Evolutionary conservation across 2,888 invertebrate genomes (phyloP), one percentile per base, ranked within the genome.

Genomic region (Petrolisthes cinctipes): DNA sequence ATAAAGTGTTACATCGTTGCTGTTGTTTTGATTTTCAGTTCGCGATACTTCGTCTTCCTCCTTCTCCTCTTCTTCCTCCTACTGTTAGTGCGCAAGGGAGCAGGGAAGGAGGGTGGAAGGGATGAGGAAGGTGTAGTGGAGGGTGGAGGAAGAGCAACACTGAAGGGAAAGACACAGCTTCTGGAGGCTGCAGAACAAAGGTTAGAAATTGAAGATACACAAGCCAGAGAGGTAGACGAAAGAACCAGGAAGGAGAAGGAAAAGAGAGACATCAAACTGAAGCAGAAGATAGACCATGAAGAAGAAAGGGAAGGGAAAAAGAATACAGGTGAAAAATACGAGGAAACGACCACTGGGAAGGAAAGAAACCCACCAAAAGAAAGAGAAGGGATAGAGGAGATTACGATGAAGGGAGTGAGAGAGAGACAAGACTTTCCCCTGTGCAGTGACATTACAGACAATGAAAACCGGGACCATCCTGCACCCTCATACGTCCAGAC

Each of bases 401-500:
- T 17, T 61, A 61, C 4, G 17, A 17, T 61, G 61, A 17, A 61
- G 61, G 61, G 17, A 1, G 61, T 17, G 61, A 11, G 61, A 1
- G 61, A 17, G 61, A 61, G 61, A 61, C 17, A 3, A 11, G 17
- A 61, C 71, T 61, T 61, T 66, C 61, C 61, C 81, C 66, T 54
- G 53, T 83, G 83, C 54, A 54, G 53, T 54, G 53, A 73, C n/a
- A 56, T 83, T 17, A 17, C 83, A 3, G 83, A 83, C 54, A 54
- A 0, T 11, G 71, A 83, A 11, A 71, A 83, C 83, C 4, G 17
- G 20, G 73, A 71, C 20, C 68, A 83, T 20, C 66, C 82, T 5
- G 80, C 78, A 7, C 82, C 86, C 14, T 11, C 23, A 17, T 86
- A 57, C 68, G 23, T 80, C 7, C 53, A 61, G n/a, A 76, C 78